Evolutionary conservation across 2,888 invertebrate genomes (phyloP).

Genomic region (Drosophila monieri): DNA sequence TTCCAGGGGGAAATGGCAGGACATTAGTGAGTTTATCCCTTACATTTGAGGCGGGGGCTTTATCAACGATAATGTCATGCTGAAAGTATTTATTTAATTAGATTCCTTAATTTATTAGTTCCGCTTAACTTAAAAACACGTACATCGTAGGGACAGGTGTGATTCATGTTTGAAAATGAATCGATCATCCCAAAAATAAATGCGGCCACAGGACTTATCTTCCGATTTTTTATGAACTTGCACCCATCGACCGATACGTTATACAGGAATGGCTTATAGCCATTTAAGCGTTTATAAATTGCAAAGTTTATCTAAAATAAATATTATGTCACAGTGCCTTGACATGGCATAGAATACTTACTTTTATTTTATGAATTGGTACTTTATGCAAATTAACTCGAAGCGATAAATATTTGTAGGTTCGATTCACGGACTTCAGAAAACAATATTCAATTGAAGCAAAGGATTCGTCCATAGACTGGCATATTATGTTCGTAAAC

Average conservation of each 20-base stretch:
- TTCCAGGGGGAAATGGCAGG: constrained; percentile 14
- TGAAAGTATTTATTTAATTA: background rate
- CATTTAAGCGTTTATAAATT: constrained; percentile 16
- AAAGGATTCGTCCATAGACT: background rate
- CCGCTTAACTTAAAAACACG: background rate
- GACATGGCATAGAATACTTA: background rate
- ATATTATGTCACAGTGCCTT: too few relatives aligned
- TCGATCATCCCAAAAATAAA: background rate
- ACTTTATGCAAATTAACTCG: background rate
- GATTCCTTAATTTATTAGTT: background rate
- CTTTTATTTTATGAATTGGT: background rate
- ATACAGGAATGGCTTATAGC: constrained; percentile 30
- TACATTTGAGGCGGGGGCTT: constrained; percentile 5
- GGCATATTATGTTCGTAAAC: constrained; percentile 35
- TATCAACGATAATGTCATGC: constrained; percentile 27
- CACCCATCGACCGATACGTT: constrained; percentile 16
- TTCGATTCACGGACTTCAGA: constrained; percentile 40
- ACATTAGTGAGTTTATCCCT: constrained; percentile 11
- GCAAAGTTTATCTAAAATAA: constrained; percentile 7
- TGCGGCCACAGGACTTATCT: background rate
- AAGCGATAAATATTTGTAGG: constrained; percentile 33
- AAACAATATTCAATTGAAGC: constrained; percentile 23
- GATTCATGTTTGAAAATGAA: constrained; percentile 9
- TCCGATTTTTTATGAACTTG: background rate
- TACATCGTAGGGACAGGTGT: constrained; percentile 9